A percentile compares a stretch with the other conserved stretches of the same genome.
phyloP scores from a whole-genome alignment of 2,113 vertebrate genomes.

The Telmatochromis brichardi region DNA sequence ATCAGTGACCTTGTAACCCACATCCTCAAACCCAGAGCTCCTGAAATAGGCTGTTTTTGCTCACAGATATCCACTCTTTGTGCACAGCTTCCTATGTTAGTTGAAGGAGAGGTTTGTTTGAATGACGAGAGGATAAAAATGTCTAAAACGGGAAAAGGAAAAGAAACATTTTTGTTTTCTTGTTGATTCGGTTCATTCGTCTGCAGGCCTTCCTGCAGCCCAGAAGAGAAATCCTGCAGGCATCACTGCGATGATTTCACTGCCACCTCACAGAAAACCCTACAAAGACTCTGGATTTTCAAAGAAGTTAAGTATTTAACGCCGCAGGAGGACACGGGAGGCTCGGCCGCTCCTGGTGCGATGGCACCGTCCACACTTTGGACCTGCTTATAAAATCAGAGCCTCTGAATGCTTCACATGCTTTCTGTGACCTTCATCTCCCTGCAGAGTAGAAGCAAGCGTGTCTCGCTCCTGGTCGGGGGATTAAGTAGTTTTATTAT shows the following conservation, averaged over 20 bases:
- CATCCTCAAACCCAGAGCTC: not conserved
- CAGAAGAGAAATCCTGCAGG: not conserved
- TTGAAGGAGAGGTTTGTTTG: not conserved
- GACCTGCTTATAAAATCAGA: slow-evolving; percentile 1
- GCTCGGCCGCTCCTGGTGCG: not conserved
- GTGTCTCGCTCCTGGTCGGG: not conserved
- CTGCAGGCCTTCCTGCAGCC: not conserved
- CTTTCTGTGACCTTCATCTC: slow-evolving; percentile 10
- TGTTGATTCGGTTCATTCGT: not conserved
- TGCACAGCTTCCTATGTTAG: not conserved
- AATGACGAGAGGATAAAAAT: not conserved
- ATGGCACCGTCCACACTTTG: not conserved
- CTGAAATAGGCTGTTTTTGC: slow-evolving; percentile 1
- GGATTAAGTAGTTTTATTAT: slow-evolving; percentile 5
- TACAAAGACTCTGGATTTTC: not conserved
- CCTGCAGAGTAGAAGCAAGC: not conserved
- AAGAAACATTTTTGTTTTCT: not conserved
- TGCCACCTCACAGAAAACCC: not conserved
- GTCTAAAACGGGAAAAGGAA: not conserved
- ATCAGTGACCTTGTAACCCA: not conserved
- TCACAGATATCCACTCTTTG: slow-evolving; percentile 5
- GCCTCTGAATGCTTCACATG: slow-evolving; percentile 16
- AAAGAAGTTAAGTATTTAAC: not conserved
- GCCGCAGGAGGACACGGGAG: not conserved
- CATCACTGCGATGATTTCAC: not conserved